These are phyloP conservation scores for Sebastes vulpes DNA, from an alignment of 2,797 vertebrate genomes.

Conservation along the genomic window DNA sequence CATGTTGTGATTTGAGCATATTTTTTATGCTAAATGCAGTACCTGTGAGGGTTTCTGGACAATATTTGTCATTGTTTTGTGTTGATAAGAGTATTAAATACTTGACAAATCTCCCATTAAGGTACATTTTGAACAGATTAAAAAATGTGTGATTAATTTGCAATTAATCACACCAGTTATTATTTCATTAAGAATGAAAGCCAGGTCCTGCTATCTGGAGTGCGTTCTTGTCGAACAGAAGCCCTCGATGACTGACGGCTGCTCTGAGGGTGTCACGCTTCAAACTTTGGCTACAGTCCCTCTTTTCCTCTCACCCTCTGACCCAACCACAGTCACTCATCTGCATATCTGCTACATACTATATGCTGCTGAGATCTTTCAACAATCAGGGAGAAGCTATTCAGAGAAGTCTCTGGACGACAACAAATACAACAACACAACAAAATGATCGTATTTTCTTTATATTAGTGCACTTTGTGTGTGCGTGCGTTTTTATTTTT, in stretches of 20 bases:
- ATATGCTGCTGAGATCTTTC: not conserved
- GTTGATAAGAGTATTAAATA: no score
- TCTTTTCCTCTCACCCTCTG: slow-evolving; percentile 18
- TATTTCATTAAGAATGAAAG: not conserved
- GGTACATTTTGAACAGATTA: no score
- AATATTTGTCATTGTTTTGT: no score
- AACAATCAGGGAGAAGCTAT: not conserved
- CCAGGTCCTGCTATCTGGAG: not conserved
- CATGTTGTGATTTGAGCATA: no score
- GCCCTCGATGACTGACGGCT: not conserved
- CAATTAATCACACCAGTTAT: no score
- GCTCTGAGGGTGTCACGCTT: not conserved
- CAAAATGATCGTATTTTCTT: not conserved
- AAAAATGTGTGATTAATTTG: no score
- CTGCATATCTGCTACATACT: not conserved
- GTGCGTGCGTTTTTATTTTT: not conserved
- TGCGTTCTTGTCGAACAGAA: not conserved
- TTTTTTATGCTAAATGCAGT: no score
- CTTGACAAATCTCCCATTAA: no score
- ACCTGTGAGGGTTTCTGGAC: no score
- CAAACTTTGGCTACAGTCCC: slow-evolving; percentile 9
- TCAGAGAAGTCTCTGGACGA: not conserved
- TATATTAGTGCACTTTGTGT: not conserved
- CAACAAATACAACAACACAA: not conserved
- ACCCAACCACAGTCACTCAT: not conserved